Base-by-base conservation (phyloP, 1,140 invertebrate genomes). In the Drosophila setifemur region DNA sequence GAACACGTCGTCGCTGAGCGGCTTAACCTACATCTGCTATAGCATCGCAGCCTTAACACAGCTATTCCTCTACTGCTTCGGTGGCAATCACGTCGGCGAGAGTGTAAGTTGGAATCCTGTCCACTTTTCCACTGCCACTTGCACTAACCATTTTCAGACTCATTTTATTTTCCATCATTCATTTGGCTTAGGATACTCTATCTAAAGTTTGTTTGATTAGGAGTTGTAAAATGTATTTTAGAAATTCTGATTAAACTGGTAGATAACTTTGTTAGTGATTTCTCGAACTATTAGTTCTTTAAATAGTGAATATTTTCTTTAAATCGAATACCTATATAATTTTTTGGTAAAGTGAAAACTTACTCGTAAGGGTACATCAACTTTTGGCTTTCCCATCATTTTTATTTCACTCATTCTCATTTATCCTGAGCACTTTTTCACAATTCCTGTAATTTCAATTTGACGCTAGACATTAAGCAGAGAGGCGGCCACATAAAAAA, bases 21-120 rank as follows among this genome's bases (percentile, higher is more conserved):
- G 88, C 69, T 71, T 89, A 74, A 88, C 73, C 61, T 89, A 89
- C 73, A 88, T 89, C 43, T 86, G 69, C 60, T 89, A 89, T 33
- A 82, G 31, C 48, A 48, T 89, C 29, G 88, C 88, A 2, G 87
- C 88, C 33, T 53, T 90, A 44, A 79, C 81, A 42, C 88, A 90
- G 55, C 75, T 90, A 16, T 75, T 88, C 39, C 68, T 89, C 28
- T 90, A 89, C 39, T 78, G 85, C 67, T 76, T 82, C 28, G 88
- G 89, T 9, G 88, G 89, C 35, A 89, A 72, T 70, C 77, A 85
- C 47, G 82, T 90, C 47, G 73, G 78, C 43, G 88, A 90, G 42
- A 87, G 88, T 81, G 88, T 89, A 66, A 73, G 82, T 78, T 52
- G 28, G 48, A 31, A 40, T 55, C 7, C 26, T 55, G 11, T 9